Conservation (phyloP, 2,797 vertebrate genomes). For the Chelonia mydas region DNA sequence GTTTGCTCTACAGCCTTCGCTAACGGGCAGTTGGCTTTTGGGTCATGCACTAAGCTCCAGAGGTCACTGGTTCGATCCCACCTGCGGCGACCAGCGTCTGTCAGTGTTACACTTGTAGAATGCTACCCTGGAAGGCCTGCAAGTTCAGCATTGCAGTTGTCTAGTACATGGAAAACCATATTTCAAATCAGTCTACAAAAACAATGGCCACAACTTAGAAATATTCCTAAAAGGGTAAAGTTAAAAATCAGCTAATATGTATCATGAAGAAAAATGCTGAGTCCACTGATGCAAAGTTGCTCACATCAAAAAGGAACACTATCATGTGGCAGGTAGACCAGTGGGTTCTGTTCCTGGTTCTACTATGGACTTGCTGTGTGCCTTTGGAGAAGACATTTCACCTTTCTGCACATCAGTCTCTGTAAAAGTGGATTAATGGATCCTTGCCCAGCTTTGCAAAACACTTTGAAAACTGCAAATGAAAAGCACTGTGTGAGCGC, state of each 20-base stretch:
- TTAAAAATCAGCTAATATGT: neutral
- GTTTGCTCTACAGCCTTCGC: too few relatives aligned
- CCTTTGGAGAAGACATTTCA: neutral
- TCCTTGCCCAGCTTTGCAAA: neutral
- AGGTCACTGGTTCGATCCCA: too few relatives aligned
- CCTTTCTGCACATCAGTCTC: neutral
- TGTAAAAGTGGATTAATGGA: neutral
- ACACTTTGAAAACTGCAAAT: neutral
- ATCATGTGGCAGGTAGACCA: neutral
- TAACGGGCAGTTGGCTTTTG: too few relatives aligned
- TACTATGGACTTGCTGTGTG: neutral
- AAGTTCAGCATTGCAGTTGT: neutral
- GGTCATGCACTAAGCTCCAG: too few relatives aligned
- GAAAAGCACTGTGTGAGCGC: neutral
- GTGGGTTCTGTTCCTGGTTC: neutral
- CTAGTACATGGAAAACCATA: neutral
- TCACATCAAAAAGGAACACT: neutral
- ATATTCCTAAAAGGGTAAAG: neutral
- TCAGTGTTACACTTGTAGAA: neutral
- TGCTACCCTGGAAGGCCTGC: neutral
- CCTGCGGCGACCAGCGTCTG: too few relatives aligned
- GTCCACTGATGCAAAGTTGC: neutral
- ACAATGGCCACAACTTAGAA: neutral
- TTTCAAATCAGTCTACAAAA: neutral
- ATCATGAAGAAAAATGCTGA: neutral